phyloP scores from a whole-genome alignment of 2,888 invertebrate species.

The Gerris lacustris region DNA sequence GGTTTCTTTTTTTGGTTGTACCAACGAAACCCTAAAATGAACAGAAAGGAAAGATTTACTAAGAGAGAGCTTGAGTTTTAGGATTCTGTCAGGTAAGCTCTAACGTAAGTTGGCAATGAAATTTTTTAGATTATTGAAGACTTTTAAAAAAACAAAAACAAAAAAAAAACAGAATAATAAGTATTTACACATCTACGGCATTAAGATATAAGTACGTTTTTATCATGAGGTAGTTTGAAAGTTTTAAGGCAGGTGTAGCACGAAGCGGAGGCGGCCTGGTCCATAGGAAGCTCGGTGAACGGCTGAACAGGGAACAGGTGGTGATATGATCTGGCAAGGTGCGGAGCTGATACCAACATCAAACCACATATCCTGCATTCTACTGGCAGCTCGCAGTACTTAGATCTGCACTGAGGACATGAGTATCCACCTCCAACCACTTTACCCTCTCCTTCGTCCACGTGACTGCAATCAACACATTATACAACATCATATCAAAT shows the following conservation, averaged over 20 bases:
- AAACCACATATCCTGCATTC: constrained; percentile 93
- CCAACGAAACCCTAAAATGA: too few relatives aligned
- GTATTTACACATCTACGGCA: too few relatives aligned
- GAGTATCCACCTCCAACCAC: constrained; percentile 66
- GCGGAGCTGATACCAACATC: constrained; percentile 93
- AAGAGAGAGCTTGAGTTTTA: too few relatives aligned
- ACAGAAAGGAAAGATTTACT: too few relatives aligned
- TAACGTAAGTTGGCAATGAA: too few relatives aligned
- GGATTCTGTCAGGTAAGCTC: too few relatives aligned
- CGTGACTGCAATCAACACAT: constrained; percentile 49
- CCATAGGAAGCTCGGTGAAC: constrained; percentile 59
- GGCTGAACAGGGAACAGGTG: constrained; percentile 87
- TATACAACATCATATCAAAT: neutral
- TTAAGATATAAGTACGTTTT: constrained; percentile 45
- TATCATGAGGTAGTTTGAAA: constrained; percentile 48
- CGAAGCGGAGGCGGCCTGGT: constrained; percentile 29
- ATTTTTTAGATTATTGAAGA: too few relatives aligned
- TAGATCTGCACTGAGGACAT: constrained; percentile 92
- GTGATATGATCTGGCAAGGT: constrained; percentile 92
- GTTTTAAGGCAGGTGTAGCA: constrained; percentile 66
- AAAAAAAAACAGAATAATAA: too few relatives aligned
- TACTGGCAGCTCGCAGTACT: constrained; percentile 95
- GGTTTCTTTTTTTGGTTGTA: too few relatives aligned
- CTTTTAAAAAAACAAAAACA: too few relatives aligned
- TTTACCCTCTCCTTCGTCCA: constrained; percentile 55